phyloP scores from a whole-genome alignment of 2,888 invertebrate genomes.

The Drosophila siamana region DNA sequence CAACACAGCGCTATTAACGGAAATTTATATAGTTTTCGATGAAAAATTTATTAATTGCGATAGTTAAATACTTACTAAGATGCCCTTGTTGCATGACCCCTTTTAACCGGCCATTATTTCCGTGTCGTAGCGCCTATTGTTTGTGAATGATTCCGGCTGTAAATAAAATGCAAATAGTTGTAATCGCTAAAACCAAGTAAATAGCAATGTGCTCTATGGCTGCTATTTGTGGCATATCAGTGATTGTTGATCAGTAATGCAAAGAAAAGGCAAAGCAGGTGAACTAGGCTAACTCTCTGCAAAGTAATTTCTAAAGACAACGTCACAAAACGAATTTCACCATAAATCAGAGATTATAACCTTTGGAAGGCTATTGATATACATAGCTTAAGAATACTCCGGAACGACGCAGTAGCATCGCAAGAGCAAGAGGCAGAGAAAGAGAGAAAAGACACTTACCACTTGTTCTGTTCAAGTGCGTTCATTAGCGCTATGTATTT shows the following conservation, averaged over 20 bases:
- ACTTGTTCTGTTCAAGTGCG: conserved; percentile 66
- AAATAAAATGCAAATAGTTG: conserved; percentile 11
- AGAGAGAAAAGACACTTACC: not conserved
- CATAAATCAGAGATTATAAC: conserved; percentile 33
- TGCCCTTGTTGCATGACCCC: conserved; percentile 5
- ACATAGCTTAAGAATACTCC: conserved; percentile 9
- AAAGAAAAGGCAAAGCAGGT: conserved; percentile 11
- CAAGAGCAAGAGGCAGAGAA: not conserved
- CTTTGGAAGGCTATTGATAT: conserved; percentile 43
- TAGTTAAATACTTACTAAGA: not conserved
- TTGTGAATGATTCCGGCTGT: conserved; percentile 2
- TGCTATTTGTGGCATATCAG: conserved; percentile 16
- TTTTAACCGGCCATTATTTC: conserved; percentile 12
- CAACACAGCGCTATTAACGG: not conserved
- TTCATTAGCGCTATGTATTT: conserved; percentile 47
- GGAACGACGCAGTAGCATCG: conserved; percentile 17
- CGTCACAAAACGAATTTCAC: conserved; percentile 34
- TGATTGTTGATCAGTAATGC: not conserved
- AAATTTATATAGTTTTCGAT: not conserved
- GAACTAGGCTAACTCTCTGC: not conserved
- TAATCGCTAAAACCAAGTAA: conserved; percentile 12
- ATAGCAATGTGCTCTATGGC: conserved; percentile 16
- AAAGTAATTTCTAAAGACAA: not conserved
- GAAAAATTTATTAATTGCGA: not conserved
- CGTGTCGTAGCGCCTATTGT: conserved; percentile 7